Evolutionary conservation across 2,113 vertebrate genomes (phyloP).

Genomic region (Chelonoidis abingdonii): DNA sequence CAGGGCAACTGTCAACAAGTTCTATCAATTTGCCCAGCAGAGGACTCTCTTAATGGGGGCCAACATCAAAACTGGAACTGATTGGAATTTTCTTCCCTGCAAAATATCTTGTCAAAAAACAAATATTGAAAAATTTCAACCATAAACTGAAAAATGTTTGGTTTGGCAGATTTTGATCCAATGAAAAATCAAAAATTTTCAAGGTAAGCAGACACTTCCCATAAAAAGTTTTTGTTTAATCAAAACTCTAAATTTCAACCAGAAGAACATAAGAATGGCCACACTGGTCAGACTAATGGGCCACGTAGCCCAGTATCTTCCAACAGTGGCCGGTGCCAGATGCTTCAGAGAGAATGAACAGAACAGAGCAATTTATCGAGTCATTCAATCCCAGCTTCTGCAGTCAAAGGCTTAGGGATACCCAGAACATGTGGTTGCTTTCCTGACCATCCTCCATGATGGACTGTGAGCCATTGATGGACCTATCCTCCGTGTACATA

Average conservation of each 20-base stretch:
- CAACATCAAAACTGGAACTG: neutral
- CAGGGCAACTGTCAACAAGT: neutral
- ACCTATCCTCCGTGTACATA: neutral
- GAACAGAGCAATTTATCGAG: neutral
- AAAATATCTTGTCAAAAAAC: neutral
- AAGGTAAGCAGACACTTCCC: neutral
- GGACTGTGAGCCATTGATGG: neutral
- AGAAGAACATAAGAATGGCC: neutral
- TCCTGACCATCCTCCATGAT: neutral
- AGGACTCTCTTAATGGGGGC: neutral
- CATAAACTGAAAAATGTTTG: neutral
- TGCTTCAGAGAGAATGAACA: neutral
- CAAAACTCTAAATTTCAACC: neutral
- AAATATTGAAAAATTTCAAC: neutral
- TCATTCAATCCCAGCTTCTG: neutral
- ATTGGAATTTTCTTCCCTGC: neutral
- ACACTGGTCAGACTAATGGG: neutral
- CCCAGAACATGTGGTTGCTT: neutral
- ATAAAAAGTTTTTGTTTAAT: neutral
- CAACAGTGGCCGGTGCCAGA: neutral
- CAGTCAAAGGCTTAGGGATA: neutral
- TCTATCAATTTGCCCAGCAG: neutral
- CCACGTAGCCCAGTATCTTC: neutral
- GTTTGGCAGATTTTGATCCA: neutral
- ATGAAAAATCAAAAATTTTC: neutral